Evolutionary conservation across 2,888 invertebrate species (phyloP), one percentile per base, ranked within the genome.

Genomic region (Oxyteleia sp.): DNA sequence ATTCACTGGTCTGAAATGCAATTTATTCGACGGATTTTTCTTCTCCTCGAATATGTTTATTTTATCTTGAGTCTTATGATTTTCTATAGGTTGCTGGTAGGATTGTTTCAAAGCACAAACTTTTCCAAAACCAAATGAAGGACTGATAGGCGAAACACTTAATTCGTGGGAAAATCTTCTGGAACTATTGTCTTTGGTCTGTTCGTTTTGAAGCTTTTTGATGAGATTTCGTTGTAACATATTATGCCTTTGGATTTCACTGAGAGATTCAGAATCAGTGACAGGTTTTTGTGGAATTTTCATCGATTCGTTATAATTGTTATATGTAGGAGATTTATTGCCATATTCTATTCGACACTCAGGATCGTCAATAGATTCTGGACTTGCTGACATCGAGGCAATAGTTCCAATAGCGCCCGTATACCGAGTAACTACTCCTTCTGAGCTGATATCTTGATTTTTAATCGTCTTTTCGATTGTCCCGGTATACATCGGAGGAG

Each of bases 391-490:
- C 1, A 71, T 81, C 0, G 91, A 88, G 0, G 91, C 90, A 2
- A 93, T 89, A 0, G 93, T 93, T 2, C 88, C 93, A 8, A 93
- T 91, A 2, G 92, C 93, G 53, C 91, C 90, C 0, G 93, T 86
- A 61, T 93, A 92, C 15, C 93, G 88, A 4, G 93, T 93, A 0
- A 93, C 90, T 0, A 93, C 86, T 0, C 93, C 92, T 1, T 92
- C 92, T 0, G 91, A 83, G 13, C 92, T 91, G 57, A 93, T 92
- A 26, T 93, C 93, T 64, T 93, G 93, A 64, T 93, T 93, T 53
- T 91, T 86, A 7, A 92, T 92, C 32, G 92, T 89, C 38, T 89
- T 86, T 26, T 90, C 90, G 8, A 41, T 55, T 18, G 80, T 29
- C 51, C 35, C 35, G 29, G 47, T 2, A 13, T 69, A 82, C 4